These are phyloP conservation scores for Ecdyonurus torrentis DNA, from an alignment of 2,888 invertebrate species.

Conservation along the genomic window DNA sequence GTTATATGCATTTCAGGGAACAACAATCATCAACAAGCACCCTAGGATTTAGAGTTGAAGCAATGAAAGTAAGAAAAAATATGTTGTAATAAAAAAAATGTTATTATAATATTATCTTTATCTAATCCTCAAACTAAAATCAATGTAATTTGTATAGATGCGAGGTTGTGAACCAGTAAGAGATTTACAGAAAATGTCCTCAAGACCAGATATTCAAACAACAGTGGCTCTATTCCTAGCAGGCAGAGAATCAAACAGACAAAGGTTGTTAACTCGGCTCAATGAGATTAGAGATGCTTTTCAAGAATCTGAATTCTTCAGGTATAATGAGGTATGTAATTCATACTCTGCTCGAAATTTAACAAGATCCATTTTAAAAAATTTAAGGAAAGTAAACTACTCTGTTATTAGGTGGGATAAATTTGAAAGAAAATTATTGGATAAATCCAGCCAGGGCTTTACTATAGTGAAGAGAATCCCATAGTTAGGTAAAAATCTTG, in stretches of 20 bases:
- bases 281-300: conserved; percentile 59
- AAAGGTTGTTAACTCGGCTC: conserved; percentile 53
- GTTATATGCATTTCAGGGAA: conserved; percentile 95
- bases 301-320: conserved; percentile 71
- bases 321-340: conserved; percentile 55
- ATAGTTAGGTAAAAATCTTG: no score
- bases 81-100: no score
- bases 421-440: no score
- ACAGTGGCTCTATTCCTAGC: conserved; percentile 56
- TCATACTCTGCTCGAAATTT: no score
- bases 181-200: conserved; percentile 75
- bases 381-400: no score
- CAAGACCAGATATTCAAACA: conserved; percentile 50
- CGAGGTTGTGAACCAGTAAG: conserved; percentile 67
- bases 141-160: conserved; percentile 35
- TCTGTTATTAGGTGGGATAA: no score
- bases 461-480: no score
- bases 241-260: conserved; percentile 42
- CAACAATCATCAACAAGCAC: conserved; percentile 81
- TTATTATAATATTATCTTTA: no score
- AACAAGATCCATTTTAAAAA: no score
- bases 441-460: no score
- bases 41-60: conserved; percentile 92
- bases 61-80: conserved; percentile 68
- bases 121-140: no score